These are phyloP conservation scores for Apeltes quadracus DNA, from an alignment of 2,113 vertebrate species.

Conservation along the genomic window DNA sequence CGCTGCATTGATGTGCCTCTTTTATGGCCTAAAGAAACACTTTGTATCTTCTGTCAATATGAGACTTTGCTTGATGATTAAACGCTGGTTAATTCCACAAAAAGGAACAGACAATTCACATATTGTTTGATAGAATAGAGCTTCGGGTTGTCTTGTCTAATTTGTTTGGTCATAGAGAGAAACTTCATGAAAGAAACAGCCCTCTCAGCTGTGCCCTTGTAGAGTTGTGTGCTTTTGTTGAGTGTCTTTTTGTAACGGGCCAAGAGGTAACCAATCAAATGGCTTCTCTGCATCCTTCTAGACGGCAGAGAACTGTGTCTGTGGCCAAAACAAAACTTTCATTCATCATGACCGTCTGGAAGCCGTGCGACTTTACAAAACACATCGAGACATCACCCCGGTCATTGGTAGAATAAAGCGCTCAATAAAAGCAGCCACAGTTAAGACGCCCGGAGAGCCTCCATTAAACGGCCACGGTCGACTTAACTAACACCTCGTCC, in stretches of 20 bases:
- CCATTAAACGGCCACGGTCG: slow-evolving; percentile 9
- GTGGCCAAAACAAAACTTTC: slow-evolving; percentile 49
- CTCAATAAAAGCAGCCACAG: slow-evolving; percentile 11
- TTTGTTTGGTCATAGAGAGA: background rate
- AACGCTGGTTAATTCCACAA: slow-evolving; percentile 19
- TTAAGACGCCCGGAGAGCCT: slow-evolving; percentile 11
- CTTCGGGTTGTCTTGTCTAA: slow-evolving; percentile 16
- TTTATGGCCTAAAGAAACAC: slow-evolving; percentile 11
- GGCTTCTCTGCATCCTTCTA: slow-evolving; percentile 6
- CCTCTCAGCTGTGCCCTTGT: slow-evolving; percentile 8
- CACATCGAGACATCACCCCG: slow-evolving; percentile 4
- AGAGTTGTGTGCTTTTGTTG: background rate
- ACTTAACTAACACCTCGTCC: slow-evolving; percentile 17
- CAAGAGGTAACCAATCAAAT: slow-evolving; percentile 22
- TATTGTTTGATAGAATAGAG: slow-evolving; percentile 22
- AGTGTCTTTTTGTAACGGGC: slow-evolving; percentile 23
- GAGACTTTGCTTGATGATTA: slow-evolving; percentile 43
- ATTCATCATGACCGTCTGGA: background rate
- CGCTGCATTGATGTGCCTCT: background rate
- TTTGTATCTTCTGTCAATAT: slow-evolving; percentile 36
- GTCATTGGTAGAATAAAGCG: slow-evolving; percentile 34
- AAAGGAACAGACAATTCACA: background rate
- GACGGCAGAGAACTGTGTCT: slow-evolving; percentile 10
- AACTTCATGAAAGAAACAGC: background rate
- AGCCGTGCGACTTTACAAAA: background rate